Evolutionary conservation across 2,888 invertebrate genomes (phyloP).

Genomic region (Eupeodes latifasciatus): DNA sequence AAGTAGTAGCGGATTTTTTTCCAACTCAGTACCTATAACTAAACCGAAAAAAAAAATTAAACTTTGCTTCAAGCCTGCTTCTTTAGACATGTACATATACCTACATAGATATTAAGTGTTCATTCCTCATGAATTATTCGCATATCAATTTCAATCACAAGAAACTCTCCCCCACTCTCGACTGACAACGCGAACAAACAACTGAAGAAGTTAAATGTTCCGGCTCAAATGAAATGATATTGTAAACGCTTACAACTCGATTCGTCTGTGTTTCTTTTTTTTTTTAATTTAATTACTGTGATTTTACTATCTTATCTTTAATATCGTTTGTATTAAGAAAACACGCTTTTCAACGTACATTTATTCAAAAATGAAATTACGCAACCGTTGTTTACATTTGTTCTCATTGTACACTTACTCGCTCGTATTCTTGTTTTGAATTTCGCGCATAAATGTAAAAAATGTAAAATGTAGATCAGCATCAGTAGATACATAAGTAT

Average conservation of each 20-base stretch:
- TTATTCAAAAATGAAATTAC: conserved; percentile 22
- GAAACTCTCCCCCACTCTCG: conserved; percentile 1
- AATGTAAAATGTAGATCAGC: conserved; percentile 13
- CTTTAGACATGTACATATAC: neutral
- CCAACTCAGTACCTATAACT: neutral
- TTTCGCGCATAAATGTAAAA: conserved; percentile 25
- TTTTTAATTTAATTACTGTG: conserved; percentile 51
- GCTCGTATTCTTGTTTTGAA: neutral
- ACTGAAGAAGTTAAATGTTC: conserved; percentile 3
- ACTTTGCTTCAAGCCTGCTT: neutral
- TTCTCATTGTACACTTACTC: conserved; percentile 13
- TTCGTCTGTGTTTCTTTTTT: conserved; percentile 37
- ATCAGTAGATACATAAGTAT: neutral
- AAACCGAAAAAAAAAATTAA: neutral
- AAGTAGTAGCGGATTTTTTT: neutral
- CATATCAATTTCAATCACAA: conserved; percentile 29
- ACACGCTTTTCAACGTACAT: conserved; percentile 19
- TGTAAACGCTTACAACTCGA: conserved; percentile 43
- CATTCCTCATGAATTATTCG: conserved; percentile 35
- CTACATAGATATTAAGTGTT: neutral
- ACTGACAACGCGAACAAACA: neutral
- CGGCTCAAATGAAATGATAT: conserved; percentile 1
- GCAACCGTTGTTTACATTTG: conserved; percentile 60
- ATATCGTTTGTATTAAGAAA: conserved; percentile 3
- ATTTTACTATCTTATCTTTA: conserved; percentile 45